Evolutionary conservation across 2,888 invertebrate species (phyloP), one percentile per base, ranked within the genome.

Genomic region (Macrosoma leucophasiata): DNA sequence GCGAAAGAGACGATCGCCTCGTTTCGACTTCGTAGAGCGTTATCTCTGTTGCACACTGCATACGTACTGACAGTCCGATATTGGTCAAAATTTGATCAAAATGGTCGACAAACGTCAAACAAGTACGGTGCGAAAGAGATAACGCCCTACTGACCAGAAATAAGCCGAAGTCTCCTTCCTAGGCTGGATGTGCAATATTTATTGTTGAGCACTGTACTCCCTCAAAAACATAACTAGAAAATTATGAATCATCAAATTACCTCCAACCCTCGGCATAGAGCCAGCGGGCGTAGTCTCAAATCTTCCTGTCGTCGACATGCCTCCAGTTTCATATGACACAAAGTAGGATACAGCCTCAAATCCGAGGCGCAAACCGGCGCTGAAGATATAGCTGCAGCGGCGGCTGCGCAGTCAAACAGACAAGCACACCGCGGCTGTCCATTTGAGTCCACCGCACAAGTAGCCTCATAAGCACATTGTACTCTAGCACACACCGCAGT

Each of bases 281-380:
- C 91, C 45, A 93, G 82, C 1, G 94, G 92, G 25, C 93, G 82
- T 11, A 91, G 82, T 41, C 91, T 84, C 49, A 95, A 85, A 52
- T 94, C 92, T 52, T 90, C 90, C 68, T 95, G 95, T 21, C 90
- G 84, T 36, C 91, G 88, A 71, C 96, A 96, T 1, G 93, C 90
- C 60, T 94, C 93, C 75, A 92, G 87, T 74, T 92, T 91, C 92
- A 95, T 91, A 31, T 91, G 91, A 64, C 96, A 96, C 46, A 92
- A 82, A 10, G 92, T 94, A 0, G 91, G 87, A 59, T 95, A 95
- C 37, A 91, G 87, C 33, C 89, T 86, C 33, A 92, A 77, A 64
- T 96, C 95, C 3, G 94, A 93, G 0, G 94, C 95, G 62, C 95
- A 96, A 3, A 95, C 93, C 0, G 91, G 90, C 3, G 82, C 77